These are phyloP conservation scores for Himalopsyche japonica DNA, from an alignment of 2,888 invertebrate species.

Conservation along the genomic window DNA sequence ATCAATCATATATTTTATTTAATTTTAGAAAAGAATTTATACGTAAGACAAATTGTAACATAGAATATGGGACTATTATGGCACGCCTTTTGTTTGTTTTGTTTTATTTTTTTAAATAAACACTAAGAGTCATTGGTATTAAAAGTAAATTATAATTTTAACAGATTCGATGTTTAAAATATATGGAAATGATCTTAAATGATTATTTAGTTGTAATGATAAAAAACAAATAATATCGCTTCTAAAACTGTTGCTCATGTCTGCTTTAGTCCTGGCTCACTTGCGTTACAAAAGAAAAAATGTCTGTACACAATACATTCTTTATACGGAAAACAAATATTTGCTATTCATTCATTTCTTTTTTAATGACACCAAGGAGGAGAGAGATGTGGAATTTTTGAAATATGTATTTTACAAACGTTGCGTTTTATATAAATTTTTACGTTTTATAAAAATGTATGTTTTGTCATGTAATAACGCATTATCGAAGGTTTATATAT, in stretches of 20 bases:
- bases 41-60: no score
- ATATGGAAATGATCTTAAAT: neutral
- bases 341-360: slow-evolving; percentile 39
- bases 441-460: no score
- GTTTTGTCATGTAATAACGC: no score
- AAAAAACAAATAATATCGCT: neutral
- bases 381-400: neutral
- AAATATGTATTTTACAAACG: neutral
- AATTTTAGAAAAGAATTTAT: no score
- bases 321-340: slow-evolving; percentile 39
- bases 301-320: slow-evolving; percentile 40
- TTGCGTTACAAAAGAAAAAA: slow-evolving; percentile 34
- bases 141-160: no score
- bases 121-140: no score
- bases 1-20: no score
- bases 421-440: no score
- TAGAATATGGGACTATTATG: no score
- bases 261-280: slow-evolving; percentile 9
- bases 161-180: neutral
- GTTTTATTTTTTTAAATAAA: no score
- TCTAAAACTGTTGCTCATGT: neutral
- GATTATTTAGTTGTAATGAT: neutral
- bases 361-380: slow-evolving; percentile 32
- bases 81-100: no score
- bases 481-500: no score